These are phyloP conservation scores for Sorex maritimensis DNA, from an alignment of 2,797 vertebrate genomes.

Conservation along the genomic window DNA sequence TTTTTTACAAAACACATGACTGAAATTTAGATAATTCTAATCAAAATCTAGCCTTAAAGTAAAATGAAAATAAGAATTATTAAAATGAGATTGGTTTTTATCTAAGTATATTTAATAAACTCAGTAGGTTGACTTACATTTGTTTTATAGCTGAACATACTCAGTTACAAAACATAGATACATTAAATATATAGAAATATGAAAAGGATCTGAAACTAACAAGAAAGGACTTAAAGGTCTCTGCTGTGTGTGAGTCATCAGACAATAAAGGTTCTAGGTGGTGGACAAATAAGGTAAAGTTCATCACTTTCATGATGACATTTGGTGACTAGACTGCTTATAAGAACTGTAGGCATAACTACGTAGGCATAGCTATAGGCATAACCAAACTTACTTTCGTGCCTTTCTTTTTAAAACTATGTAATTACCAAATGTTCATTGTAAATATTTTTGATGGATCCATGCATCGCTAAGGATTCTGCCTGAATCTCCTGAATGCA, in stretches of 20 bases:
- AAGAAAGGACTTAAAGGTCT: not conserved
- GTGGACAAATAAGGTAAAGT: not conserved
- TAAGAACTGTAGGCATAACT: not conserved
- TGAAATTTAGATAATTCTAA: slow-evolving; percentile 46
- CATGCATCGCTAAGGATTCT: too few relatives aligned
- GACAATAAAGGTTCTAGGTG: not conserved
- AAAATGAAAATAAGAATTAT: not conserved
- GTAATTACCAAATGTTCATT: too few relatives aligned
- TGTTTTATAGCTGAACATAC: not conserved
- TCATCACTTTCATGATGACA: not conserved
- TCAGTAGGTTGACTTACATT: not conserved
- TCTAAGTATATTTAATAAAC: not conserved
- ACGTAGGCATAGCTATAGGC: too few relatives aligned
- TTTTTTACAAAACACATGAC: slow-evolving; percentile 26
- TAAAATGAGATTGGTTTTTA: not conserved
- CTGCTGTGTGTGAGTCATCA: not conserved
- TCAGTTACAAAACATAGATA: too few relatives aligned
- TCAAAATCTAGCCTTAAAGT: not conserved
- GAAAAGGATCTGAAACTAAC: too few relatives aligned
- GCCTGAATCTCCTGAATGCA: too few relatives aligned
- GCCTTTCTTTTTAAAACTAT: too few relatives aligned
- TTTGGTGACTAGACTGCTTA: not conserved
- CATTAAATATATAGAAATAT: too few relatives aligned
- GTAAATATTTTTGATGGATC: too few relatives aligned
- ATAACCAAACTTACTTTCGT: too few relatives aligned